These are phyloP conservation scores for Polyodon spathula DNA, from an alignment of 2,113 vertebrate genomes.

Conservation along the genomic window DNA sequence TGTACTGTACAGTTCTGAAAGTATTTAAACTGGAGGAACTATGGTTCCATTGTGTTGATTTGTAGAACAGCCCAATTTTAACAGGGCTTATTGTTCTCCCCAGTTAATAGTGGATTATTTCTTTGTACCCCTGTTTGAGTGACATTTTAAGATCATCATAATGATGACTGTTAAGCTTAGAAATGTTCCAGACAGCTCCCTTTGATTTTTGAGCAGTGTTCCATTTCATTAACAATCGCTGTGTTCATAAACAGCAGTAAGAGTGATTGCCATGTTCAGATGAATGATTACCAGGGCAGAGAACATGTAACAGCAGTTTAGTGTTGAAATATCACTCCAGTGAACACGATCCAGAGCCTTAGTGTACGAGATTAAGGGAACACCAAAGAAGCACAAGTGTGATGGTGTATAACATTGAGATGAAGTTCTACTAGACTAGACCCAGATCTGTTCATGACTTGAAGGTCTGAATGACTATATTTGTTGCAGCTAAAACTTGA, in stretches of 20 bases:
- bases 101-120: constrained; percentile 28
- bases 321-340: constrained; percentile 35
- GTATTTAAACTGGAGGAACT: constrained; percentile 17
- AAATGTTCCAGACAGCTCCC: constrained; percentile 28
- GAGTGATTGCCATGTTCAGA: constrained; percentile 43
- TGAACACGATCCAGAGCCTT: constrained; percentile 15
- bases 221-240: constrained; percentile 51
- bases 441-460: too few relatives aligned
- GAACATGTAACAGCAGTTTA: constrained; percentile 18
- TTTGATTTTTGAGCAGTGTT: constrained; percentile 43
- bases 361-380: constrained; percentile 14
- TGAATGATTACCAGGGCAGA: constrained; percentile 33
- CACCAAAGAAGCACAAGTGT: constrained; percentile 26
- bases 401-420: constrained; percentile 27
- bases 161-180: constrained; percentile 24
- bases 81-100: constrained; percentile 19
- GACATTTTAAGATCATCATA: constrained; percentile 34
- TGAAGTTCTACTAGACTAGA: too few relatives aligned
- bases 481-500: too few relatives aligned
- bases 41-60: constrained; percentile 22
- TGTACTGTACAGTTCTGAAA: too few relatives aligned
- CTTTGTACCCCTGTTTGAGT: constrained; percentile 21
- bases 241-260: constrained; percentile 26
- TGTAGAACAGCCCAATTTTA: constrained; percentile 12
- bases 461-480: too few relatives aligned